These are phyloP conservation scores for Eubucco bourcierii DNA, from an alignment of 2,113 vertebrate genomes.

Conservation along the genomic window DNA sequence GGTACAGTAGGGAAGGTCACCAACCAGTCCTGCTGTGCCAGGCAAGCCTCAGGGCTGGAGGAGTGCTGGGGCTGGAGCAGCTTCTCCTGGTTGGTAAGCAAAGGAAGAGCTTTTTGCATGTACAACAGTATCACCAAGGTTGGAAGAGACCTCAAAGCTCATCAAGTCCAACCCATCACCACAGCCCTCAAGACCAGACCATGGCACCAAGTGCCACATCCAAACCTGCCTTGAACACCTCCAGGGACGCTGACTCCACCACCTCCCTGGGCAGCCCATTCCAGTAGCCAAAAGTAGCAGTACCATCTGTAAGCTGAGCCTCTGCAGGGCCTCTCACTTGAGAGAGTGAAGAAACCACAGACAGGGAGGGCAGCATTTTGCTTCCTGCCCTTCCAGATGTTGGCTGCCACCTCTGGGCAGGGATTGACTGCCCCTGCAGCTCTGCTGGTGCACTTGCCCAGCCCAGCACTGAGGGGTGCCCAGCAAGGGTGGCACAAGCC, in stretches of 20 bases:
- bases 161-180: no score
- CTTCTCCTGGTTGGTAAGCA: background rate
- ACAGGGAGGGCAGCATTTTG: rapidly evolving
- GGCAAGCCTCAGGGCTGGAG: background rate
- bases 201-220: no score
- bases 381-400: background rate
- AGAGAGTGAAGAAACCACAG: background rate
- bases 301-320: background rate
- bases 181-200: no score
- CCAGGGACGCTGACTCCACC: no score
- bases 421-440: background rate
- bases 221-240: no score
- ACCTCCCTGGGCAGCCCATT: no score
- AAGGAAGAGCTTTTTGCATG: background rate
- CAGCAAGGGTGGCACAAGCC: background rate
- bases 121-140: no score
- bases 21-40: background rate
- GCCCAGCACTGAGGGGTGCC: background rate
- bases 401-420: background rate
- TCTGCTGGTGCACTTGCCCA: background rate
- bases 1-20: background rate
- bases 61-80: background rate
- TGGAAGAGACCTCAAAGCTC: no score
- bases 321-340: background rate
- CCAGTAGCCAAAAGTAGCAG: no score